Percentiles rank a stretch among this genome's conserved stretches.
phyloP scores from a whole-genome alignment of 2,888 invertebrate species.

The Leucania comma region DNA sequence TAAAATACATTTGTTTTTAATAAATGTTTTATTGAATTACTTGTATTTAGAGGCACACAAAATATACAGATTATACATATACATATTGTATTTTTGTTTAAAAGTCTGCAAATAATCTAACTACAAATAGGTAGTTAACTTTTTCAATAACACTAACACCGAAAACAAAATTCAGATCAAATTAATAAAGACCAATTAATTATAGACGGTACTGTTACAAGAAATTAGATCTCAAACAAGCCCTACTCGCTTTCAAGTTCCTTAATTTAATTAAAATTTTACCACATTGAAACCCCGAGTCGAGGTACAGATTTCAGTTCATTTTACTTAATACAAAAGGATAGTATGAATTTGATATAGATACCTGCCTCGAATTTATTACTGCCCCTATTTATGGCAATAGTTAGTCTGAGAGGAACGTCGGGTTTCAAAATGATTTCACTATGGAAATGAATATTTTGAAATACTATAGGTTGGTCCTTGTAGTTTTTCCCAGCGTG shows the following conservation, averaged over 20 bases:
- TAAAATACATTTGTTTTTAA: not conserved
- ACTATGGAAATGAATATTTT: slow-evolving; percentile 67
- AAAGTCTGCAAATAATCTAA: too few relatives aligned
- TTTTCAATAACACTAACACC: not conserved
- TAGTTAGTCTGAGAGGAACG: slow-evolving; percentile 57
- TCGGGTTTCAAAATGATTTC: slow-evolving; percentile 65
- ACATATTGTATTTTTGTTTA: too few relatives aligned
- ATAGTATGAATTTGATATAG: slow-evolving; percentile 14
- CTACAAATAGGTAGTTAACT: too few relatives aligned
- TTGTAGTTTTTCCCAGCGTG: slow-evolving; percentile 77
- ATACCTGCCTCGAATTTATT: slow-evolving; percentile 73
- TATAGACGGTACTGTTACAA: slow-evolving; percentile 8
- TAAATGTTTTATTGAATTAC: too few relatives aligned
- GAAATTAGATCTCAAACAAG: slow-evolving; percentile 13
- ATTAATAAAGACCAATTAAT: not conserved
- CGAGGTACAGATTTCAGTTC: slow-evolving; percentile 17
- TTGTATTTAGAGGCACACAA: too few relatives aligned
- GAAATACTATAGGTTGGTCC: slow-evolving; percentile 68
- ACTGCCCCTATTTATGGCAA: slow-evolving; percentile 68
- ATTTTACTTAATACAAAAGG: not conserved
- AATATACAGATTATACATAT: too few relatives aligned
- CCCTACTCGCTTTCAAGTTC: slow-evolving; percentile 33
- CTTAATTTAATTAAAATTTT: slow-evolving; percentile 36
- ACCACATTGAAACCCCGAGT: slow-evolving; percentile 4
- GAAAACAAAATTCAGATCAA: not conserved